A percentile compares a stretch with the other conserved stretches of the same genome.
These are phyloP conservation scores for Rhagonycha fulva DNA, from an alignment of 2,888 invertebrate genomes.

Conservation along the genomic window DNA sequence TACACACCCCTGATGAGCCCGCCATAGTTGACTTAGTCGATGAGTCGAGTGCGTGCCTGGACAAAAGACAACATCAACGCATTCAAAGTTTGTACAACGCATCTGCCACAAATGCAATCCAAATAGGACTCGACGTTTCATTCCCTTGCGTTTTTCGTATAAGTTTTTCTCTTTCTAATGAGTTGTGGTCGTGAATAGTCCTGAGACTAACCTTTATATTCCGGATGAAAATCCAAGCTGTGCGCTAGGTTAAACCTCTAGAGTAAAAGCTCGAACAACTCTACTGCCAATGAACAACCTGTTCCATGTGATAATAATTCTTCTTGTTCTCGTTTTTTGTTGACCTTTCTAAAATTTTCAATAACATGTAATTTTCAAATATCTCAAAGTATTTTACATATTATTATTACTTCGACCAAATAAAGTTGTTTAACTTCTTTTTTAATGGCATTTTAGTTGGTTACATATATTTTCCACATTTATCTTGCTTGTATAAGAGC, in stretches of 20 bases:
- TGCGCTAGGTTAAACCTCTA: conserved; percentile 39
- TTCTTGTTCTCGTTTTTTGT: conserved; percentile 8
- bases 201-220: conserved; percentile 30
- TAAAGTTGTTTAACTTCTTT: background rate
- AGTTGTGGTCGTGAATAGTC: conserved; percentile 21
- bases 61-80: conserved; percentile 50
- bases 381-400: background rate
- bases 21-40: conserved; percentile 51
- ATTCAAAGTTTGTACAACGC: conserved; percentile 32
- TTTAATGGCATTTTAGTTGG: background rate
- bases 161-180: conserved; percentile 25
- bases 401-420: background rate
- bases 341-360: conserved; percentile 10
- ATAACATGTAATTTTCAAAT: background rate
- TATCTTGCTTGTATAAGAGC: background rate
- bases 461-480: background rate
- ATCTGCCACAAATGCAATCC: conserved; percentile 31
- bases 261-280: conserved; percentile 33
- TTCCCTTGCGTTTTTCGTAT: conserved; percentile 4
- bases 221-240: conserved; percentile 33
- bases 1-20: conserved; percentile 50
- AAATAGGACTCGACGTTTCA: conserved; percentile 6
- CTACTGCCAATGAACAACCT: conserved; percentile 42
- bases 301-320: conserved; percentile 33
- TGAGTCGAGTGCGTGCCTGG: conserved; percentile 51